These are phyloP conservation scores for Saguinus imperator DNA, from an alignment of 2,113 vertebrate species.

Conservation along the genomic window DNA sequence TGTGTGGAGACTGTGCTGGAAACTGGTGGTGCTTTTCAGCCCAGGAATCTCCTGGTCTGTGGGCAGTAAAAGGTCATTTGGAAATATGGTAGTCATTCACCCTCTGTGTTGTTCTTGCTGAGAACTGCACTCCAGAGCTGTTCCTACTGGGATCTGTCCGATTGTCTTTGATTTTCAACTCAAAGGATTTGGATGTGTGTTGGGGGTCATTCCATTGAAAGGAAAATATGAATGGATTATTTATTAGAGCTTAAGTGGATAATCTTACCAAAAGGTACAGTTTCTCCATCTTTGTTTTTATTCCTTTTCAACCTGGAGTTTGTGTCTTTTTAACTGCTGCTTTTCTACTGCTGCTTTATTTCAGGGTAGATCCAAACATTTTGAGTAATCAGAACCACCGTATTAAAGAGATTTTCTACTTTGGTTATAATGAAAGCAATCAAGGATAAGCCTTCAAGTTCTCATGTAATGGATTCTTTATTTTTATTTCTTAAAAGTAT, in stretches of 20 bases:
- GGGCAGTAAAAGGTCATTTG: too few species aligned
- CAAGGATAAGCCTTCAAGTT: conserved; percentile 24
- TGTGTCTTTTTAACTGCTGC: not conserved
- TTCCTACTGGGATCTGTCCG: too few species aligned
- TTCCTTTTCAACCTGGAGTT: not conserved
- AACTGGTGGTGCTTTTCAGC: too few species aligned
- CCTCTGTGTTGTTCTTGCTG: too few species aligned
- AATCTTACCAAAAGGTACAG: not conserved
- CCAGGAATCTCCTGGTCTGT: too few species aligned
- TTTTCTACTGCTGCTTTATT: not conserved
- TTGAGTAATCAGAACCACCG: conserved; percentile 9
- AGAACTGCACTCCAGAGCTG: too few species aligned
- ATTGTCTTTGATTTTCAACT: not conserved
- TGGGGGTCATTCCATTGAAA: not conserved
- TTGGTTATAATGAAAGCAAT: conserved; percentile 53
- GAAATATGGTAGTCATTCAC: too few species aligned
- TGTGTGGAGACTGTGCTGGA: too few species aligned
- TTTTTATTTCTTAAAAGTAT: conserved; percentile 47
- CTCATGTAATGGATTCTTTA: conserved; percentile 52
- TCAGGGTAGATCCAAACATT: not conserved
- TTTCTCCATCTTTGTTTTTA: not conserved
- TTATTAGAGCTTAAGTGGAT: not conserved
- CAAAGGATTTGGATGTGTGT: not conserved
- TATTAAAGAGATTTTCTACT: conserved; percentile 33
- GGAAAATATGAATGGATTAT: not conserved